Evolutionary conservation across 2,888 invertebrate species (phyloP).

Genomic region (Scaptomyza flava): DNA sequence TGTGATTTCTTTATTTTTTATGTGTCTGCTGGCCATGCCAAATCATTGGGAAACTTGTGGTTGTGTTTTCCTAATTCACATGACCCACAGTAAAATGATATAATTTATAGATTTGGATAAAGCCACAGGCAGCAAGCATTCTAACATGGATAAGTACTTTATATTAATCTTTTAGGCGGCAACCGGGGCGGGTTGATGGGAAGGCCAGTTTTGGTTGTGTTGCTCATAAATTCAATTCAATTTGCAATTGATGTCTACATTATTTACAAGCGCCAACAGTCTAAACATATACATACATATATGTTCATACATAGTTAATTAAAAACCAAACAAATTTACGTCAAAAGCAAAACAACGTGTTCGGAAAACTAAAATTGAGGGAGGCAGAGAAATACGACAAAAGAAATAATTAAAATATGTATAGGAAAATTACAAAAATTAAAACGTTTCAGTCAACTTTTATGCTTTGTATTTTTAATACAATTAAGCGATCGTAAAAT

Average conservation of each 20-base stretch:
- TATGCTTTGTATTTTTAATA: constrained; percentile 40
- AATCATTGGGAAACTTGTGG: constrained; percentile 33
- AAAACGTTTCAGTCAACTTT: constrained; percentile 28
- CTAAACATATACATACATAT: constrained; percentile 21
- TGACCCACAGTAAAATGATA: constrained; percentile 17
- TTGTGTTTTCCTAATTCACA: constrained; percentile 40
- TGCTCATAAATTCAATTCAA: constrained; percentile 61
- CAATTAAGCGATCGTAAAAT: constrained; percentile 36
- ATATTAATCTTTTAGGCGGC: constrained; percentile 11
- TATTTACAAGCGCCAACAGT: constrained; percentile 58
- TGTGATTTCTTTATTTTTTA: constrained; percentile 17
- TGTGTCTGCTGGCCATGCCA: constrained; percentile 7
- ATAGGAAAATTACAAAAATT: constrained; percentile 8
- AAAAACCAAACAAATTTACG: constrained; percentile 61
- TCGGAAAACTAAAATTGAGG: constrained; percentile 10
- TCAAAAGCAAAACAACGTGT: constrained; percentile 43
- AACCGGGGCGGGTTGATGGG: neutral
- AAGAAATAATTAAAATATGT: constrained; percentile 18
- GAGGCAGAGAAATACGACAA: constrained; percentile 21
- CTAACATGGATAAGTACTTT: constrained; percentile 21
- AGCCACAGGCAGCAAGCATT: neutral
- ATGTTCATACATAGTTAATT: constrained; percentile 39
- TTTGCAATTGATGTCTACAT: constrained; percentile 62
- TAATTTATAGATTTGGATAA: constrained; percentile 35
- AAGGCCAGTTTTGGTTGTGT: neutral